Evolutionary conservation across 1,140 invertebrate species (phyloP), one percentile per base, ranked within the genome.

Genomic region (Drosophila arizonae): DNA sequence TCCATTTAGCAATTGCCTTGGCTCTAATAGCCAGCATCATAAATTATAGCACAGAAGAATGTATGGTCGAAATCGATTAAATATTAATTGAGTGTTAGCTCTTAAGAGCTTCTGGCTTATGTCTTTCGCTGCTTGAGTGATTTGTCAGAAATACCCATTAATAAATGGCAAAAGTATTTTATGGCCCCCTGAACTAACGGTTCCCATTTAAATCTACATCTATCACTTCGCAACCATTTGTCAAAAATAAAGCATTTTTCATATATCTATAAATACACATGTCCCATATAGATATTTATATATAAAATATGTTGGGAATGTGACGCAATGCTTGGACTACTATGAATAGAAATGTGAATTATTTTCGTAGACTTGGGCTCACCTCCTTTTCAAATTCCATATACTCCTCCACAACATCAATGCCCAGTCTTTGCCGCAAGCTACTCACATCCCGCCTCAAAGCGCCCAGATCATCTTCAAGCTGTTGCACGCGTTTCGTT

Each of bases 361-460:
- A 51, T 48, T 24, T 56, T 30, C 21, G 26, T 30, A n/a, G 50
- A 28, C 6, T 8, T 11, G 15, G 21, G 41, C 74, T 88, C 60
- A 90, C 91, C 78, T 85, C 85, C 33, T 91, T 90, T 76, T 88
- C 77, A 61, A 90, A 90, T 50, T 91, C 91, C 6, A 67, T 73
- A 8, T 88, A 24, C 10, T 92, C 90, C 10, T 92, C 90, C 67
- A 91, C 61, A 77, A 88, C 90, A 62, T 85, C 58, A 8, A 92
- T 73, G 72, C 82, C 90, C 76, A 92, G 62, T 26, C 90, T 84
- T 51, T 82, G 67, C 26, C 84, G 82, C 41, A 91, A 70, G 56
- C 58, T 86, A 11, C 79, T 76, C 17, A 91, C 58, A 17, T 88
- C 72, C 5, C 67, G 69, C 51, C 77, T 74, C 11, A 91, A 63